Conservation (phyloP, 2,888 invertebrate genomes). For the Mylabris sibirica region DNA sequence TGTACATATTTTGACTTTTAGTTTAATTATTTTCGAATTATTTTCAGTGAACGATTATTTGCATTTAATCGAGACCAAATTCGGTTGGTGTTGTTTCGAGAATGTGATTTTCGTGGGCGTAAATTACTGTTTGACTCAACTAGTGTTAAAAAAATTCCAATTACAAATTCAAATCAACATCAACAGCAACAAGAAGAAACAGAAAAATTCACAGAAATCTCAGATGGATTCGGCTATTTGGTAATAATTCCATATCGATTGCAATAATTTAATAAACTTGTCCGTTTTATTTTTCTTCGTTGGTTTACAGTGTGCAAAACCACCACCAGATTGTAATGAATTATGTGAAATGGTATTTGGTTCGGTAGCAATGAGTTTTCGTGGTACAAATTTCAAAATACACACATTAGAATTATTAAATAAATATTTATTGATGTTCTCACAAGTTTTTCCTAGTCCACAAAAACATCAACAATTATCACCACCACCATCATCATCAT, state of each 20-base stretch:
- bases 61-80: constrained; percentile 78
- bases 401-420: constrained; percentile 66
- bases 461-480: constrained; percentile 39
- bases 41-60: constrained; percentile 64
- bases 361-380: constrained; percentile 86
- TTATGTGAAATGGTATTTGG: constrained; percentile 94
- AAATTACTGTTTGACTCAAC: constrained; percentile 85
- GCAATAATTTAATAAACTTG: no score
- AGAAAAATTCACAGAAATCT: constrained; percentile 67
- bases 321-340: constrained; percentile 73
- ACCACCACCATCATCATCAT: constrained; percentile 34
- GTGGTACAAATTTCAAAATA: constrained; percentile 87
- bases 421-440: constrained; percentile 52
- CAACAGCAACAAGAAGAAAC: constrained; percentile 35
- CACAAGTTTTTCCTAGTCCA: constrained; percentile 62
- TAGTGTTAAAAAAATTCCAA: constrained; percentile 64
- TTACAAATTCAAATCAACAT: constrained; percentile 22
- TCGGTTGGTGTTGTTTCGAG: constrained; percentile 82
- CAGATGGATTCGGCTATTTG: constrained; percentile 71
- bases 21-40: no score
- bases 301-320: constrained; percentile 72
- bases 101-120: constrained; percentile 84
- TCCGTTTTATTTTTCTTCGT: no score
- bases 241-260: no score
- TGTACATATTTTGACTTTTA: no score